A percentile compares a stretch with the other conserved stretches of the same genome.
phyloP scores from a whole-genome alignment of 2,888 invertebrate genomes.

The Tinea pellionella region DNA sequence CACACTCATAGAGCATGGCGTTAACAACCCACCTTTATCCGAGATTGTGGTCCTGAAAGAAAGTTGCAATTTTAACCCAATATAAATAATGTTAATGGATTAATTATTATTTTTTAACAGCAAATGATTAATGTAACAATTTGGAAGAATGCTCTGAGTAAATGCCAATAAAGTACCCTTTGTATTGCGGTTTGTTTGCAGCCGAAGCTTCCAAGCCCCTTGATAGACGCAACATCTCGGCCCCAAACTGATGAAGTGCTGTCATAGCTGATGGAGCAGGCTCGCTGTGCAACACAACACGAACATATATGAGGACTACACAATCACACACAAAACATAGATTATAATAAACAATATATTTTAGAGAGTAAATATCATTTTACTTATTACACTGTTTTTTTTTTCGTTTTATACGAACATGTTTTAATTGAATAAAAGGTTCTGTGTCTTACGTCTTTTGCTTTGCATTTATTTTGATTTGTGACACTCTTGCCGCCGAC shows the following conservation, averaged over 20 bases:
- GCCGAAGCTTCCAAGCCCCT: constrained; percentile 81
- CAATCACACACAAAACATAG: constrained; percentile 14
- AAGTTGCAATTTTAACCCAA: too few species aligned
- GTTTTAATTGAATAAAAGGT: too few species aligned
- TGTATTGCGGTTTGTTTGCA: constrained; percentile 54
- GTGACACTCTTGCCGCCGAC: too few species aligned
- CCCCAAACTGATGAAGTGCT: constrained; percentile 86
- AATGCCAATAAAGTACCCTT: constrained; percentile 38
- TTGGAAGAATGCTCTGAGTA: constrained; percentile 3
- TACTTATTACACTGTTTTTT: too few species aligned
- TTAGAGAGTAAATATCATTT: neutral
- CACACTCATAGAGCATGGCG: constrained; percentile 55
- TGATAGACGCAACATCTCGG: constrained; percentile 87
- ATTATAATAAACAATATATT: neutral
- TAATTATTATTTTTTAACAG: constrained; percentile 14
- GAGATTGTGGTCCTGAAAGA: constrained; percentile 48
- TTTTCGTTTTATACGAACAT: too few species aligned
- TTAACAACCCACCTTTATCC: constrained; percentile 55
- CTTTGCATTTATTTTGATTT: too few species aligned
- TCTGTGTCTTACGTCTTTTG: too few species aligned
- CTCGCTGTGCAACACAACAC: constrained; percentile 71
- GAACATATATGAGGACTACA: constrained; percentile 51
- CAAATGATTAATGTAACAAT: constrained; percentile 2
- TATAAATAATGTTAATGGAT: neutral
- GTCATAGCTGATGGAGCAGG: constrained; percentile 86